Percentiles rank a stretch among this genome's conserved stretches.
Evolutionary conservation across 2,113 vertebrate species (phyloP).

Genomic region (Chascanopsetta lugubris): DNA sequence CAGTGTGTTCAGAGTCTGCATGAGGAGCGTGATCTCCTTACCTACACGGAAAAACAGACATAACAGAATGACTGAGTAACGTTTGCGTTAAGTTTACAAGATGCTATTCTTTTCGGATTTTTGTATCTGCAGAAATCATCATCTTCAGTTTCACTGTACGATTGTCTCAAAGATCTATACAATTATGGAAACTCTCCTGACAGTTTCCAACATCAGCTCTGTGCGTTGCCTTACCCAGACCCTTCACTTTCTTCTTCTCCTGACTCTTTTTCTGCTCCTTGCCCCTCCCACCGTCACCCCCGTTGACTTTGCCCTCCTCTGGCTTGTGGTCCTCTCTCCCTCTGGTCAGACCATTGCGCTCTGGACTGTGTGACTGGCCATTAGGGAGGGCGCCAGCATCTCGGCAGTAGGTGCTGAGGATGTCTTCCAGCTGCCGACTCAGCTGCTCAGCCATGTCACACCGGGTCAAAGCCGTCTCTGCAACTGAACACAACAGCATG

Average conservation of each 20-base stretch:
- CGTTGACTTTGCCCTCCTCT: slow-evolving; percentile 77
- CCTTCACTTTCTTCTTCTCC: slow-evolving; percentile 97
- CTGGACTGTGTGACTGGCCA: slow-evolving; percentile 83
- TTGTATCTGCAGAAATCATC: too few species aligned
- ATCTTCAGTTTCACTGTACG: not conserved
- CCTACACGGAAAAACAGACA: slow-evolving; percentile 74
- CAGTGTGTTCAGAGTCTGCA: slow-evolving; percentile 98
- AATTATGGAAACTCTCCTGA: not conserved
- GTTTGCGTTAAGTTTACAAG: too few species aligned
- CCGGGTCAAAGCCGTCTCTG: slow-evolving; percentile 43
- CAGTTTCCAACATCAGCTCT: not conserved
- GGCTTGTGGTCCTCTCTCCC: slow-evolving; percentile 83
- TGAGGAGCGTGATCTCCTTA: slow-evolving; percentile 96
- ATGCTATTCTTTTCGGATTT: too few species aligned
- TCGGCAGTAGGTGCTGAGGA: slow-evolving; percentile 92
- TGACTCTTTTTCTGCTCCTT: slow-evolving; percentile 89
- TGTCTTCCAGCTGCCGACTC: slow-evolving; percentile 94
- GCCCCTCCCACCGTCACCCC: slow-evolving; percentile 75
- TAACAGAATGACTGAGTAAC: not conserved
- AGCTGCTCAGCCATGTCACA: slow-evolving; percentile 92
- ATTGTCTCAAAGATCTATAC: not conserved
- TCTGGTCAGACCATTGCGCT: slow-evolving; percentile 83
- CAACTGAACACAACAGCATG: slow-evolving; percentile 37
- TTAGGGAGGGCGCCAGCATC: slow-evolving; percentile 82
- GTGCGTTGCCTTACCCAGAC: slow-evolving; percentile 83